A percentile compares a stretch with the other conserved stretches of the same genome.
Evolutionary conservation across 1,140 invertebrate species (phyloP).

Genomic region (Drosophila serrata): DNA sequence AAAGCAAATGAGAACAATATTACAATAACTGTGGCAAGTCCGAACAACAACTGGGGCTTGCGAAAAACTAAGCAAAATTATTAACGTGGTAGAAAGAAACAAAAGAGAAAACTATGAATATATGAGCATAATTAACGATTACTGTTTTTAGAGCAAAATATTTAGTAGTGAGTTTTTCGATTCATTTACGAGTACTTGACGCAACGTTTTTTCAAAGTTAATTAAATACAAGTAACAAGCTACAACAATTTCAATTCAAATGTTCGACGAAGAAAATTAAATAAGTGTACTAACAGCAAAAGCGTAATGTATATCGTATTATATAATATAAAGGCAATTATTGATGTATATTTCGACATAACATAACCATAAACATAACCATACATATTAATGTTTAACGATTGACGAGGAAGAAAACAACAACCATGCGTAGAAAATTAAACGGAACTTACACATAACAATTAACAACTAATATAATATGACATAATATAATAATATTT

Average conservation of each 20-base stretch:
- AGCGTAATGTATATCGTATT: slow-evolving; percentile 64
- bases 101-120: slow-evolving; percentile 22
- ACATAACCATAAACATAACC: slow-evolving; percentile 56
- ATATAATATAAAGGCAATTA: slow-evolving; percentile 61
- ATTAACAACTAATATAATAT: slow-evolving; percentile 16
- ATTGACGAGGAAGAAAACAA: slow-evolving; percentile 53
- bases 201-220: slow-evolving; percentile 68
- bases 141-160: slow-evolving; percentile 56
- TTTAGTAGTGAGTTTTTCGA: slow-evolving; percentile 78
- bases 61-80: slow-evolving; percentile 50
- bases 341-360: slow-evolving; percentile 74
- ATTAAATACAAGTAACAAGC: slow-evolving; percentile 53
- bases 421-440: slow-evolving; percentile 79
- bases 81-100: slow-evolving; percentile 76
- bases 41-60: slow-evolving; percentile 67
- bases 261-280: slow-evolving; percentile 78
- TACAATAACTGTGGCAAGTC: slow-evolving; percentile 83
- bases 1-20: slow-evolving; percentile 76
- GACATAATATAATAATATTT: slow-evolving; percentile 4
- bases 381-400: slow-evolving; percentile 38
- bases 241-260: slow-evolving; percentile 64
- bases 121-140: slow-evolving; percentile 46
- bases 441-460: slow-evolving; percentile 73
- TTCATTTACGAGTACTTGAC: slow-evolving; percentile 66
- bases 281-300: slow-evolving; percentile 75